These are phyloP conservation scores for Orchesella flavescens DNA, from an alignment of 2,888 invertebrate species.

Conservation along the genomic window DNA sequence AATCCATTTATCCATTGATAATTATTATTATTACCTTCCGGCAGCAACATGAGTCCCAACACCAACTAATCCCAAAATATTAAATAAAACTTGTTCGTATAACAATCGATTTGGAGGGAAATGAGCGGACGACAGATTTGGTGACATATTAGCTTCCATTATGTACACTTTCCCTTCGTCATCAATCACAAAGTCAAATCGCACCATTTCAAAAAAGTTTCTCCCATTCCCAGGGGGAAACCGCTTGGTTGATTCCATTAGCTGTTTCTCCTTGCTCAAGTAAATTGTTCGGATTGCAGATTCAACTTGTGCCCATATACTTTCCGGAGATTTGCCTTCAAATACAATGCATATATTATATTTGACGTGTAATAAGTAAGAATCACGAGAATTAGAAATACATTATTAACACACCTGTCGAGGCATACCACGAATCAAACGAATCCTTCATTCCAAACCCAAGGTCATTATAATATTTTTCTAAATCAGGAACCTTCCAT, in stretches of 20 bases:
- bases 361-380: not conserved
- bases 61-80: constrained; percentile 86
- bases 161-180: constrained; percentile 88
- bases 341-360: not conserved
- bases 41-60: constrained; percentile 74
- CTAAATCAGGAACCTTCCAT: constrained; percentile 90
- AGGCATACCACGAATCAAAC: constrained; percentile 81
- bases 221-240: constrained; percentile 73
- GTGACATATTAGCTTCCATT: constrained; percentile 99
- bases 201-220: constrained; percentile 94
- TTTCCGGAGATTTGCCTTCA: constrained; percentile 80
- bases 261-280: constrained; percentile 82
- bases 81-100: constrained; percentile 94
- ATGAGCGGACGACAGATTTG: constrained; percentile 94
- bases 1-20: too few relatives aligned
- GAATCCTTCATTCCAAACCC: constrained; percentile 90
- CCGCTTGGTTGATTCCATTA: constrained; percentile 77
- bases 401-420: not conserved
- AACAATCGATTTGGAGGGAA: constrained; percentile 88
- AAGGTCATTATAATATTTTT: constrained; percentile 81
- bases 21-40: constrained; percentile 34
- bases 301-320: constrained; percentile 87
- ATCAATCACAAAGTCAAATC: constrained; percentile 95
- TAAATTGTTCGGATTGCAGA: constrained; percentile 83
- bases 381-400: too few relatives aligned